These are phyloP conservation scores for Mechanitis messenoides DNA, from an alignment of 2,888 invertebrate genomes.

Conservation along the genomic window DNA sequence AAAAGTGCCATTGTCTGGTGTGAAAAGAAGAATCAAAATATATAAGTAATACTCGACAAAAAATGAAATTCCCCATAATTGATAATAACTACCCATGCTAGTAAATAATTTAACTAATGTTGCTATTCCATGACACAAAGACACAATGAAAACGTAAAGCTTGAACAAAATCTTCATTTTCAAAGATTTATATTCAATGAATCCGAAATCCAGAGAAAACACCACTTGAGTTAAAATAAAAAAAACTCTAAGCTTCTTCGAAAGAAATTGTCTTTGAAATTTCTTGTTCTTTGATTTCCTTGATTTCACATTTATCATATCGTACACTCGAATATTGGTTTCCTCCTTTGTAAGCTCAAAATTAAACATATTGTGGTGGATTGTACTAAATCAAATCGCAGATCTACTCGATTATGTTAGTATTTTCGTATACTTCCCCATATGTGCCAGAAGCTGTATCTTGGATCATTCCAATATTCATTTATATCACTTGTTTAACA, in stretches of 20 bases:
- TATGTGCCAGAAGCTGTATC: too few species aligned
- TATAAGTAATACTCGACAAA: background rate
- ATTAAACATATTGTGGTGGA: too few species aligned
- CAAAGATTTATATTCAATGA: background rate
- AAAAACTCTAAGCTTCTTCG: background rate
- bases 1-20: background rate
- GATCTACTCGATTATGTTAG: too few species aligned
- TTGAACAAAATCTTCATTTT: background rate
- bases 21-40: background rate
- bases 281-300: too few species aligned
- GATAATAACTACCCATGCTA: background rate
- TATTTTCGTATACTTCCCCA: too few species aligned
- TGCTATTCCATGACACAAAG: background rate
- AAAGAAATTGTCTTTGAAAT: background rate
- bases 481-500: too few species aligned
- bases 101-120: background rate
- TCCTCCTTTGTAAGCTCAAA: too few species aligned
- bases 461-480: too few species aligned
- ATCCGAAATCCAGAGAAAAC: slow-evolving; percentile 7
- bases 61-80: background rate
- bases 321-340: too few species aligned
- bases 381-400: too few species aligned
- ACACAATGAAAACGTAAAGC: background rate
- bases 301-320: too few species aligned
- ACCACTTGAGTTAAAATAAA: background rate